These are phyloP conservation scores for Clarias gariepinus DNA, from an alignment of 2,113 vertebrate genomes.

Conservation along the genomic window DNA sequence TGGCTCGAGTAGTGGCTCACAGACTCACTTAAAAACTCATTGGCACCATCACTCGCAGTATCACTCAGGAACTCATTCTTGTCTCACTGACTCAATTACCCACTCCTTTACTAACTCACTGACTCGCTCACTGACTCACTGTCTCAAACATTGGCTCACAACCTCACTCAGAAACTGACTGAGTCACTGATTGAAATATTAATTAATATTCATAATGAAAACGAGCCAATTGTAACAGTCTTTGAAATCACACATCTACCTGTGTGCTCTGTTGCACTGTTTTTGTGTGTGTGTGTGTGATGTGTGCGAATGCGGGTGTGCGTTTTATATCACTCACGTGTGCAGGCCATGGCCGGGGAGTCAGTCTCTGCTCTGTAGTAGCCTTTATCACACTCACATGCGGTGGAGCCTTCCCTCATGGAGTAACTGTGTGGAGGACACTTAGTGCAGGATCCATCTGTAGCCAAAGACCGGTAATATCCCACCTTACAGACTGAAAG, in stretches of 20 bases:
- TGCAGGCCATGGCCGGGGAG: conserved; percentile 92
- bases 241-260: neutral
- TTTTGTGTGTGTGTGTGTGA: conserved; percentile 27
- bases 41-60: neutral
- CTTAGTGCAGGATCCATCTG: conserved; percentile 86
- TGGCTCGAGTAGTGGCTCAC: neutral
- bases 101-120: too few species aligned
- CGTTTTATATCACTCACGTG: conserved; percentile 71
- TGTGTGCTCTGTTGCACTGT: neutral
- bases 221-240: neutral
- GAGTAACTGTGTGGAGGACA: conserved; percentile 96
- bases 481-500: conserved; percentile 91
- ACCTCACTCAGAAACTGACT: neutral
- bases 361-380: conserved; percentile 91
- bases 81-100: neutral
- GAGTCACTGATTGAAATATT: neutral
- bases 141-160: neutral
- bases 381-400: conserved; percentile 91
- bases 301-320: conserved; percentile 41
- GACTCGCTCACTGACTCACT: too few species aligned
- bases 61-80: neutral
- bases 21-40: neutral
- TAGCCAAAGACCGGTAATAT: conserved; percentile 91
- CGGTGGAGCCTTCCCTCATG: conserved; percentile 89
- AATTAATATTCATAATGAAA: neutral